Base-by-base conservation (phyloP, 2,113 vertebrate species). In the Propithecus coquereli region DNA sequence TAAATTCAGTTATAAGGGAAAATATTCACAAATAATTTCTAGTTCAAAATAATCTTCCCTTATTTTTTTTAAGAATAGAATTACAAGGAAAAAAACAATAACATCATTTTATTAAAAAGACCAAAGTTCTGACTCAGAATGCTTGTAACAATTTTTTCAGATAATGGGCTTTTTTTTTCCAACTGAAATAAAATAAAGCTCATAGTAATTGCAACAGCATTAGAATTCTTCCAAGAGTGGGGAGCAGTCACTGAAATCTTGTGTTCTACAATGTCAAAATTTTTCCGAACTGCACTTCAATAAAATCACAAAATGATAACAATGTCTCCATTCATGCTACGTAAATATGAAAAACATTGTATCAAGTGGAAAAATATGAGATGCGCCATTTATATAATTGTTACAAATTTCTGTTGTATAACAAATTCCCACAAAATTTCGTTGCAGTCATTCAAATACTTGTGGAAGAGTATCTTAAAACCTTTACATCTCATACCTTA, bases 21-120 rank as follows among this genome's bases (percentile, higher is more conserved):
- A 94, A 91, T 88, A 95, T n/a, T 92, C 91, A 87, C 37, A 83
- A 96, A 83, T 73, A 70, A 93, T 83, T 80, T 95, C 52, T 65
- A 54, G 37, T 94, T 92, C 47, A 90, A 76, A 92, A 73, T 61
- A 61, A 76, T 73, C 63, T 94, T 17, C 11, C 25, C 25, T 91
- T 77, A 22, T 43, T 94, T 94, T 90, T 90, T 84, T 85, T 45
- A 92, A 92, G 85, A 95, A 76, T 37, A 82, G 25, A 76, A 82
- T 71, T 90, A 57, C 25, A 50, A 25, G 22, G 18, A 63, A 52
- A 65, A 89, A n/a, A 77, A 32, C 34, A 23, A 34, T 74, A 22
- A 22, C 17, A 96, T 37, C 6, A 52, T 25, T 77, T 94, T 77
- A 74, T 73, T n/a, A 87, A 91, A 94, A 93, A n/a, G 37, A 90